Base-by-base conservation (phyloP, 1,140 invertebrate genomes). In the Polyergus mexicanus region DNA sequence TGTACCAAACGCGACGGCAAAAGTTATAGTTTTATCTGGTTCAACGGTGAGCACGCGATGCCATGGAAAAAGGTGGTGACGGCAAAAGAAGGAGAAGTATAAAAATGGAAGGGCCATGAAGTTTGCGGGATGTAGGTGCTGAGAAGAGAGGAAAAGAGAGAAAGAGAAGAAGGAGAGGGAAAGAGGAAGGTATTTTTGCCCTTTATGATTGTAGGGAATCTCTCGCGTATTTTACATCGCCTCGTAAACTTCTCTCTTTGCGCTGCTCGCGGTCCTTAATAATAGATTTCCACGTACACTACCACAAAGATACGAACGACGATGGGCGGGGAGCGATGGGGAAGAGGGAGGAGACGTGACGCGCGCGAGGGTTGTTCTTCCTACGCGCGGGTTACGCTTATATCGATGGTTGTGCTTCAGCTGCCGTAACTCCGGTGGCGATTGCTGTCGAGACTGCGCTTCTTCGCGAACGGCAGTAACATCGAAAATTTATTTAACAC, bases 131-230 rank as follows among this genome's bases (percentile, higher is more conserved):
- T 38, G 77, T 10, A 44, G 51, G 44, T 41, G 35, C 32, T 38
- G 51, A 25, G 74, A 25, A 74, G 28, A 54, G 10, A 76, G 44
- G 22, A 63, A 68, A 19, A n/a, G 35, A 35, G 22, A 72, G 38
- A 44, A 51, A 63, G 56, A 35, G 51, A 72, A 19, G 51, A 7
- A 25, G 66, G 25, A 54, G 58, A 86, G 51, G 77, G 65, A 77
- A 28, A 62, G 25, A 72, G 56, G 74, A 68, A 60, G 69, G 63
- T 77, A 89, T 86, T 72, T 88, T 89, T 76, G 65, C 69, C 78
- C 88, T 91, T 91, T 91, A 91, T 90, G 90, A 90, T 91, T 90
- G 90, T 65, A 65, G 66, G 56, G 87, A 91, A 88, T 90, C 90
- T 89, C 89, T 87, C 87, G 87, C 86, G 85, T 89, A 90, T 77